phyloP scores from a whole-genome alignment of 1,140 invertebrate genomes.

The Homalodisca vitripennis region DNA sequence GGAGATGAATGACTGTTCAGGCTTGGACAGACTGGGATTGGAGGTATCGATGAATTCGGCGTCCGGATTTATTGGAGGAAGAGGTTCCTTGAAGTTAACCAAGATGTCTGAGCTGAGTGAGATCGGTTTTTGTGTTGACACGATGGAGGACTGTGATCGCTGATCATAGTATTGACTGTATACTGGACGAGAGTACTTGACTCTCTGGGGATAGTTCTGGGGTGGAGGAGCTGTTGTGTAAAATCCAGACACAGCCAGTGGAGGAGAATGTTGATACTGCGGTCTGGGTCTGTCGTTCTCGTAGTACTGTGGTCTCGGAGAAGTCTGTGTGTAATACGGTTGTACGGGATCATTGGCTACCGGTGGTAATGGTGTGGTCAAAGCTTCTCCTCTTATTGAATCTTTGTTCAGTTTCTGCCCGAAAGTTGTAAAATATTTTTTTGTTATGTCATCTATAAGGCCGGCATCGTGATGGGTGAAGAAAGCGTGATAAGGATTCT shows the following conservation, averaged over 20 bases:
- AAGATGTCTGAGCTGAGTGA: conserved; percentile 50
- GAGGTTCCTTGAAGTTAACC: conserved; percentile 54
- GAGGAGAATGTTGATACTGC: not conserved
- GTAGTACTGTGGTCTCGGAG: not conserved
- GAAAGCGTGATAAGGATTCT: conserved; percentile 62
- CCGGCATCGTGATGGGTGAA: conserved; percentile 70
- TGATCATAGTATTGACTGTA: conserved; percentile 20
- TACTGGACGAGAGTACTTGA: not conserved
- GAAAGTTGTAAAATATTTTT: conserved; percentile 73
- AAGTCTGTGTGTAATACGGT: conserved; percentile 20
- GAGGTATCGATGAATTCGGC: conserved; percentile 51
- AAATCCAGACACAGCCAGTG: not conserved
- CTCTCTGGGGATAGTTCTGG: conserved; percentile 5
- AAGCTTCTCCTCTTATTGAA: conserved; percentile 43
- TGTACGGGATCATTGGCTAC: conserved; percentile 50
- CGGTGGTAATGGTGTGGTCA: conserved; percentile 55
- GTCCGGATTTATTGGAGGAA: conserved; percentile 55
- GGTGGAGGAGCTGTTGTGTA: conserved; percentile 7
- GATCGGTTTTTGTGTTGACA: conserved; percentile 40
- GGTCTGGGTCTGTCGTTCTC: conserved; percentile 8
- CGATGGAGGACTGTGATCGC: not conserved
- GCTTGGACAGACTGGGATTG: conserved; percentile 45
- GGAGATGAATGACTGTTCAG: conserved; percentile 47
- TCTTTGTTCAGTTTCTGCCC: conserved; percentile 62
- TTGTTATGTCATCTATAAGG: conserved; percentile 70